These are phyloP conservation scores for Fregata magnificens DNA, from an alignment of 2,113 vertebrate genomes.

Conservation along the genomic window DNA sequence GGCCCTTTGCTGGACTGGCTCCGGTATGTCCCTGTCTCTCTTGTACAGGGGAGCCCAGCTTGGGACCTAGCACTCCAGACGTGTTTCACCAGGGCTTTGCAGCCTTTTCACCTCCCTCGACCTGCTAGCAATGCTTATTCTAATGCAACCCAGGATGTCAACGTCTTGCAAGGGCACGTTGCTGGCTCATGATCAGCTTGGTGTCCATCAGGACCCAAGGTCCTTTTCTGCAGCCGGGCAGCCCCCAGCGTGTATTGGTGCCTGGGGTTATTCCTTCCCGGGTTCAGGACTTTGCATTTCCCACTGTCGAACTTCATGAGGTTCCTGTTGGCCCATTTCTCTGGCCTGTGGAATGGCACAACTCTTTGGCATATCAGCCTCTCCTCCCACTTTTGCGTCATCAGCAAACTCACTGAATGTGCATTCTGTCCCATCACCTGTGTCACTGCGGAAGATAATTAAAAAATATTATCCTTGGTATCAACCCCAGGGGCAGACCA, in stretches of 20 bases:
- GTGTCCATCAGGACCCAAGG: neutral
- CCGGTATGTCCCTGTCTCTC: neutral
- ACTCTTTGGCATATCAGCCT: neutral
- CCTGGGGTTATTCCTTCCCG: neutral
- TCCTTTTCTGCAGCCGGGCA: neutral
- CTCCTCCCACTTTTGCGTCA: neutral
- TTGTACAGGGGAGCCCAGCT: neutral
- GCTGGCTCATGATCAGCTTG: neutral
- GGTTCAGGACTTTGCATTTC: neutral
- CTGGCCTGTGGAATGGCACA: neutral
- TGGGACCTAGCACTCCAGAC: neutral
- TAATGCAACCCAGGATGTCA: neutral
- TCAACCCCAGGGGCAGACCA: neutral
- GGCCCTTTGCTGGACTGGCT: neutral
- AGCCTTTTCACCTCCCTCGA: fast-evolving
- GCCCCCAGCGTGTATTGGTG: neutral
- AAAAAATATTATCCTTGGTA: neutral
- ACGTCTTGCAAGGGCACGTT: fast-evolving
- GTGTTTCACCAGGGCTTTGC: neutral
- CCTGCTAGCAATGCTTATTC: neutral
- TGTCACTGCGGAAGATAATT: neutral
- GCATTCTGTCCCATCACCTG: neutral
- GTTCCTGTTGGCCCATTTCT: neutral
- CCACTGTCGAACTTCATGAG: neutral
- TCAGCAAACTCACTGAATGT: neutral